Base-by-base conservation (phyloP, 1,140 invertebrate genomes). In the Liolophura sinensis region DNA sequence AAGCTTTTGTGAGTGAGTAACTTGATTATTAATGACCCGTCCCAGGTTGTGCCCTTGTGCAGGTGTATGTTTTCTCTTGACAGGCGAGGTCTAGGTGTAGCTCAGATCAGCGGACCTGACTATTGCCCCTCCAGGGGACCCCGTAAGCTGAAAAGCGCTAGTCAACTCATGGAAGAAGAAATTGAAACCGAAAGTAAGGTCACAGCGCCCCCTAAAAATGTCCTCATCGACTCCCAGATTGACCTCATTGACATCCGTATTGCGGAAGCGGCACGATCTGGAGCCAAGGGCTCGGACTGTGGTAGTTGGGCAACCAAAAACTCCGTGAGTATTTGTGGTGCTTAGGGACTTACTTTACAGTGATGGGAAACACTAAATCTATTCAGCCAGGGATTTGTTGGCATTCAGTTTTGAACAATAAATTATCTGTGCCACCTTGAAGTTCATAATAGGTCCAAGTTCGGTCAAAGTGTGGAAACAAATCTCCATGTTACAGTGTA, bases 31-130 rank as follows among this genome's bases (percentile, higher is more conserved):
- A n/a, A 7, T 22, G 4, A n/a, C 15, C 18, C 40, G 4, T 20
- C 12, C 12, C 50, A 4, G 20, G 22, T 20, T 9, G 24, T 25
- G 49, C 1, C 5, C 22, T 49, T 1, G 18, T 18, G 6, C 12
- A 7, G 47, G 24, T 5, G 20, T 51, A 56, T 64, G 40, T 67
- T 61, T 65, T 58, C 16, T 65, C 31, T 64, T 60, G 66, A 31
- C 58, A 80, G 78, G 62, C 74, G 78, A 27, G 78, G 78, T 3
- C 60, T 80, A 56, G 70, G 61, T 52, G 76, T 75, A 24, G 74
- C 75, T 31, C 74, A 76, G 68, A 78, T 80, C 22, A 80, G 72
- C 71, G 78, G 78, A 14, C 77, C 78, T 20, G 78, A 77, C 62
- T 80, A 78, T 59, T 80, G 78, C 70, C 70, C 73, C 48, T 70